These are phyloP conservation scores for Drosophila kurseongensis DNA, from an alignment of 1,140 invertebrate genomes.

Conservation along the genomic window DNA sequence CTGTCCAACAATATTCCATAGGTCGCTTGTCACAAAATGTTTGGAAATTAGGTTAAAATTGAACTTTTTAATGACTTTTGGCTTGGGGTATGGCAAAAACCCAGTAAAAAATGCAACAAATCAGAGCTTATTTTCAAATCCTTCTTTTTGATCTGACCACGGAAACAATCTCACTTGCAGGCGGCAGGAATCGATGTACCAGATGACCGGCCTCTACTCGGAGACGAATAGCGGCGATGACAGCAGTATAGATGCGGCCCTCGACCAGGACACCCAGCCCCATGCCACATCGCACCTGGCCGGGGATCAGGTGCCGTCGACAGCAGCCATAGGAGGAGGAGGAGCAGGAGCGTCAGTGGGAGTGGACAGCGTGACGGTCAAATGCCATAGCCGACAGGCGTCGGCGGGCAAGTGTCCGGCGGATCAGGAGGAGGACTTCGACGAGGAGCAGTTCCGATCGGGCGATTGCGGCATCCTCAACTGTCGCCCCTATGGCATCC, in stretches of 20 bases:
- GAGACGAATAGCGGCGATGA: constrained; percentile 88
- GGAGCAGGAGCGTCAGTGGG: constrained; percentile 53
- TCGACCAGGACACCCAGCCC: constrained; percentile 33
- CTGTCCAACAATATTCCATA: constrained; percentile 7
- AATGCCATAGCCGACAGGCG: constrained; percentile 92
- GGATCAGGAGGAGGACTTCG: constrained; percentile 57
- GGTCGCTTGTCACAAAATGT: constrained; percentile 13
- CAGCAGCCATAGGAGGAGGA: constrained; percentile 69
- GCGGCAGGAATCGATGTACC: constrained; percentile 93
- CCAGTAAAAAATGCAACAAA: constrained; percentile 31
- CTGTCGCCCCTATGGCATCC: constrained; percentile 92
- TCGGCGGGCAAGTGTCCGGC: constrained; percentile 85
- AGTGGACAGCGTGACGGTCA: constrained; percentile 83
- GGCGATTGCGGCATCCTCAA: constrained; percentile 93
- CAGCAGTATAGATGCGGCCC: constrained; percentile 84
- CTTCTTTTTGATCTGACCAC: constrained; percentile 29
- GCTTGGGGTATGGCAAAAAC: constrained; percentile 22
- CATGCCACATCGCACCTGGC: constrained; percentile 14
- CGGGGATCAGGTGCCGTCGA: constrained; percentile 12
- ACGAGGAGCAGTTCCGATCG: constrained; percentile 83
- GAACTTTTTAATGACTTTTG: constrained; percentile 9
- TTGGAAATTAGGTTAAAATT: constrained; percentile 17
- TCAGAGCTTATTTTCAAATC: constrained; percentile 16
- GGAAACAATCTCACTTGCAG: constrained; percentile 80
- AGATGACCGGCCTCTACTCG: constrained; percentile 93